phyloP scores from a whole-genome alignment of 1,140 invertebrate species.

The Drosophila kohkoa region DNA sequence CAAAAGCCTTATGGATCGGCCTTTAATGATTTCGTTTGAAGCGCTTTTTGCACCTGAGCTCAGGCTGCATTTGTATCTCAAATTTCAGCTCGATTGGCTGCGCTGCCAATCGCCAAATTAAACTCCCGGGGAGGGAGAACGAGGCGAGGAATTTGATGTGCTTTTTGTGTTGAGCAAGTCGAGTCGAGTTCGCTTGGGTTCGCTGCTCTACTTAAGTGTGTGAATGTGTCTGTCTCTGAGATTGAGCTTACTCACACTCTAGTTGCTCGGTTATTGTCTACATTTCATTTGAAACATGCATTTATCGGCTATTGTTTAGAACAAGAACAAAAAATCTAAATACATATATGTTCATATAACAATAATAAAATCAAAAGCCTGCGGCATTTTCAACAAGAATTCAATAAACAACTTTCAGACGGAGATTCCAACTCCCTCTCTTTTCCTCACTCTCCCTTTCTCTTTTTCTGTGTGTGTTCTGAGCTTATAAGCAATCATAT shows the following conservation, averaged over 20 bases:
- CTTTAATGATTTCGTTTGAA: constrained; percentile 52
- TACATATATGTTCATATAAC: neutral
- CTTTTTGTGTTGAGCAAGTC: neutral
- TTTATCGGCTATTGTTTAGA: constrained; percentile 23
- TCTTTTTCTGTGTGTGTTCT: neutral
- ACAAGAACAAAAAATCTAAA: constrained; percentile 3
- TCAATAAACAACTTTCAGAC: constrained; percentile 42
- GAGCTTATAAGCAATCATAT: constrained; percentile 24
- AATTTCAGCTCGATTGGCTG: constrained; percentile 42
- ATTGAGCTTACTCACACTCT: neutral
- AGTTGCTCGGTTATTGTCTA: neutral
- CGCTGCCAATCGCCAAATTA: constrained; percentile 13
- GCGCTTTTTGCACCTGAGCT: constrained; percentile 37
- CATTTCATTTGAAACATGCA: constrained; percentile 17
- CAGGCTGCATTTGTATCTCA: constrained; percentile 23
- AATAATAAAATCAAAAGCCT: constrained; percentile 25
- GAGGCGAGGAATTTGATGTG: neutral
- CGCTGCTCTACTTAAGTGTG: constrained; percentile 24
- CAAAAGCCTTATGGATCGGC: constrained; percentile 23
- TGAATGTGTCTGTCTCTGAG: constrained; percentile 6
- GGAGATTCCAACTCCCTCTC: neutral
- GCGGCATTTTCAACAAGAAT: constrained; percentile 29
- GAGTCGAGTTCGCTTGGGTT: neutral
- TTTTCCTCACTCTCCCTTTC: neutral
- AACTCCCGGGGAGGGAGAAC: neutral